Percentiles rank a stretch among this genome's conserved stretches.
These are phyloP conservation scores for Isurus oxyrinchus DNA, from an alignment of 2,113 vertebrate genomes.

Conservation along the genomic window DNA sequence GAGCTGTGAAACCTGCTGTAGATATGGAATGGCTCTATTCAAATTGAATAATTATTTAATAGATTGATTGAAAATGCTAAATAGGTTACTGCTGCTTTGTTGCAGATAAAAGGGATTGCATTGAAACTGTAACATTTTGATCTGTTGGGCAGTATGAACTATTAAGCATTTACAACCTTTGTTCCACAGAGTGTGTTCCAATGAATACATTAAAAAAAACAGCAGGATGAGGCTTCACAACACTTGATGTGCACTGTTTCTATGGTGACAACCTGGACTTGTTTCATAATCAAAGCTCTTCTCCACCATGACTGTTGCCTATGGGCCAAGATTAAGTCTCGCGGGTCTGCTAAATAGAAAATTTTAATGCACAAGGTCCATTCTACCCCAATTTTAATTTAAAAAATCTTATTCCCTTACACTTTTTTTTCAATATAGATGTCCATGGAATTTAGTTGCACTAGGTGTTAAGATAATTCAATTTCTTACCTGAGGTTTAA, in stretches of 20 bases:
- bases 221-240: background rate
- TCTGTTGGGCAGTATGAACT: background rate
- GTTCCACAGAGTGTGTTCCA: background rate
- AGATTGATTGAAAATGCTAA: background rate
- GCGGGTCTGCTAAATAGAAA: background rate
- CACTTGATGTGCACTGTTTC: constrained; percentile 7
- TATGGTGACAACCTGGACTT: constrained; percentile 3
- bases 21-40: background rate
- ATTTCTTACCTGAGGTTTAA: too few relatives aligned
- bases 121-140: constrained; percentile 3
- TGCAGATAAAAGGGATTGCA: background rate
- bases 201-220: background rate
- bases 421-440: background rate
- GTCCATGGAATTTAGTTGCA: background rate
- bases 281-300: constrained; percentile 3
- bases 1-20: background rate
- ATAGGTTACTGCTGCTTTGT: background rate
- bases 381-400: background rate
- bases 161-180: background rate
- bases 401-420: background rate
- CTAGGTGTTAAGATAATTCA: background rate
- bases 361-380: background rate
- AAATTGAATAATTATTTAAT: background rate
- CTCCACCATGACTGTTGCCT: background rate
- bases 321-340: background rate